A percentile compares a stretch with the other conserved stretches of the same genome.
These are phyloP conservation scores for Phrynocephalus vlangalii DNA, from an alignment of 2,797 vertebrate species.

Conservation along the genomic window DNA sequence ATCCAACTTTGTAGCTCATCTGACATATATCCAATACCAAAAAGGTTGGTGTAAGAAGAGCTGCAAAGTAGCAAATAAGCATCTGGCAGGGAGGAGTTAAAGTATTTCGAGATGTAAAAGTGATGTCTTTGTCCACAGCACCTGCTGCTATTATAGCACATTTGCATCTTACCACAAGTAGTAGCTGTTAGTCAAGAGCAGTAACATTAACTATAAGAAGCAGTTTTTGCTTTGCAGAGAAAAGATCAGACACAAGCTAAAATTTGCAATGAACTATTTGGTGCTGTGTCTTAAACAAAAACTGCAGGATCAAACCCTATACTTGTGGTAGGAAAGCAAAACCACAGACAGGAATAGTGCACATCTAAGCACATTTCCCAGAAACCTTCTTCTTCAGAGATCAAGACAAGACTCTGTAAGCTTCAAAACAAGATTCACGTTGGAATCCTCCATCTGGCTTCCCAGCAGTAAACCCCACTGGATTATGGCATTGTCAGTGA, in stretches of 20 bases:
- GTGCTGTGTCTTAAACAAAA: neutral
- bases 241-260: neutral
- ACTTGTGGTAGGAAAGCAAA: slow-evolving; percentile 31
- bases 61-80: neutral
- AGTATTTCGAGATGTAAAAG: neutral
- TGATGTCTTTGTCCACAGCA: neutral
- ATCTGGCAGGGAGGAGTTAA: no score
- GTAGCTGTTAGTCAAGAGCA: neutral
- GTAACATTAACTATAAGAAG: neutral
- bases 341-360: slow-evolving; percentile 12
- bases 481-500: neutral
- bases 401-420: neutral
- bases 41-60: no score
- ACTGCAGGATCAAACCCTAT: slow-evolving; percentile 14
- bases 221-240: neutral
- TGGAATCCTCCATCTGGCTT: neutral
- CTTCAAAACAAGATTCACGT: neutral
- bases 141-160: neutral
- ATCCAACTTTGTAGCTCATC: no score
- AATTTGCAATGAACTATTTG: neutral
- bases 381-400: neutral
- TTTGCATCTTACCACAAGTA: neutral
- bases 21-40: no score
- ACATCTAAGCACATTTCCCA: slow-evolving; percentile 12
- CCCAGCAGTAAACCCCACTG: neutral